Percentiles rank a stretch among this genome's conserved stretches.
phyloP scores from a whole-genome alignment of 2,888 invertebrate species.

The Silvanus unidentatus region DNA sequence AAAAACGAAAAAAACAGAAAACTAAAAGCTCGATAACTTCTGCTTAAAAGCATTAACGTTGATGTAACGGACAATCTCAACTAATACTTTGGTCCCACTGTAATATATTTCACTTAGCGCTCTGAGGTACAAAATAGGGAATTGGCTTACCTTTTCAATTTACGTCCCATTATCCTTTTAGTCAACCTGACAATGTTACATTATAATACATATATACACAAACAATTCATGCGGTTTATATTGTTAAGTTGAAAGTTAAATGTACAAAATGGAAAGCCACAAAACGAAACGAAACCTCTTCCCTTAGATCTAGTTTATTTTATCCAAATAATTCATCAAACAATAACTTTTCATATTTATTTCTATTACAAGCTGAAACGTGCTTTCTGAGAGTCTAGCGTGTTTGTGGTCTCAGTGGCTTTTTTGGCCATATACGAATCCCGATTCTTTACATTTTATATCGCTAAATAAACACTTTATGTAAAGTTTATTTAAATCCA shows the following conservation, averaged over 20 bases:
- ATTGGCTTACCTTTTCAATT: slow-evolving; percentile 18
- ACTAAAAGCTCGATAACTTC: slow-evolving; percentile 31
- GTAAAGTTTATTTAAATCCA: too few relatives aligned
- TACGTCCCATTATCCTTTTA: slow-evolving; percentile 7
- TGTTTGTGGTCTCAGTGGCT: too few relatives aligned
- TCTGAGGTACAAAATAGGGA: slow-evolving; percentile 17
- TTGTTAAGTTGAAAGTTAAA: slow-evolving; percentile 1
- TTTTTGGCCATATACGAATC: too few relatives aligned
- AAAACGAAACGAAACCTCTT: too few relatives aligned
- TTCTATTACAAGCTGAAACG: too few relatives aligned
- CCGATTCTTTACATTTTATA: too few relatives aligned
- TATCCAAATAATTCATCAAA: too few relatives aligned
- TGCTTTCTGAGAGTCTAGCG: too few relatives aligned
- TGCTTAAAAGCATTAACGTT: slow-evolving; percentile 29
- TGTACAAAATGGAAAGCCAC: not conserved
- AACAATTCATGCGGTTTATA: slow-evolving; percentile 1
- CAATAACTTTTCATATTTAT: too few relatives aligned
- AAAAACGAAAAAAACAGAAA: slow-evolving; percentile 25
- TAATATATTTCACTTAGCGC: slow-evolving; percentile 27
- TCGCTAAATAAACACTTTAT: too few relatives aligned
- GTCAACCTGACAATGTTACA: slow-evolving; percentile 1
- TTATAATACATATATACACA: slow-evolving; percentile 2
- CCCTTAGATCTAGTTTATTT: too few relatives aligned
- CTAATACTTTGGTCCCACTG: slow-evolving; percentile 24
- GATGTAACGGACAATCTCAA: slow-evolving; percentile 32